Percentiles rank a stretch among this genome's conserved stretches.
phyloP scores from a whole-genome alignment of 1,140 invertebrate species.

The Trialeurodes vaporariorum region DNA sequence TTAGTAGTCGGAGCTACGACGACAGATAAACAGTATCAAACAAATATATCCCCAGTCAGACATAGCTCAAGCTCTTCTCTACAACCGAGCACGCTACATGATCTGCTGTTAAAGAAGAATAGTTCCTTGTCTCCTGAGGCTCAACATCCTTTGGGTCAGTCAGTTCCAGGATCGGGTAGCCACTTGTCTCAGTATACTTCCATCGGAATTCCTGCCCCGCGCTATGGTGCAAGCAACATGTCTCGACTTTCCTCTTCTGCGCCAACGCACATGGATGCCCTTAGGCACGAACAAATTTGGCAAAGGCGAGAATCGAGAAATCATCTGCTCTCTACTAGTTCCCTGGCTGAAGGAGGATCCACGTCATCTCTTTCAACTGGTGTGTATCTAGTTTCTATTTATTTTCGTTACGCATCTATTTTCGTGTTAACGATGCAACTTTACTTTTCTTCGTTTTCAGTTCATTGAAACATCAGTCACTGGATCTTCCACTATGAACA shows the following conservation, averaged over 20 bases:
- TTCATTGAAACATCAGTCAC: too few relatives aligned
- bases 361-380: conserved; percentile 73
- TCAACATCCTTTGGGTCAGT: conserved; percentile 43
- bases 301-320: conserved; percentile 68
- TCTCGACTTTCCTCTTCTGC: conserved; percentile 68
- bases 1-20: conserved; percentile 12
- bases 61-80: conserved; percentile 41
- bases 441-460: too few relatives aligned
- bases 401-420: too few relatives aligned
- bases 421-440: too few relatives aligned
- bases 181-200: conserved; percentile 1
- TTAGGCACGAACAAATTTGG: conserved; percentile 72
- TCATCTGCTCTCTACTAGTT: conserved; percentile 75
- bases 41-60: conserved; percentile 33
- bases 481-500: too few relatives aligned
- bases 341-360: conserved; percentile 68
- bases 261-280: conserved; percentile 53
- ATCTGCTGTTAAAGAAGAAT: conserved; percentile 48
- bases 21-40: conserved; percentile 17
- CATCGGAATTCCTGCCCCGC: conserved; percentile 9
- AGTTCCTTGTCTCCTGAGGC: conserved; percentile 40
- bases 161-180: conserved; percentile 37
- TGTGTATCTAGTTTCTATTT: conserved; percentile 14
- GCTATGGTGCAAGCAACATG: conserved; percentile 28
- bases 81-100: conserved; percentile 43